Percentiles rank a stretch among this genome's conserved stretches.
phyloP scores from a whole-genome alignment of 2,888 invertebrate genomes.

The Drosophila austrosaltans region DNA sequence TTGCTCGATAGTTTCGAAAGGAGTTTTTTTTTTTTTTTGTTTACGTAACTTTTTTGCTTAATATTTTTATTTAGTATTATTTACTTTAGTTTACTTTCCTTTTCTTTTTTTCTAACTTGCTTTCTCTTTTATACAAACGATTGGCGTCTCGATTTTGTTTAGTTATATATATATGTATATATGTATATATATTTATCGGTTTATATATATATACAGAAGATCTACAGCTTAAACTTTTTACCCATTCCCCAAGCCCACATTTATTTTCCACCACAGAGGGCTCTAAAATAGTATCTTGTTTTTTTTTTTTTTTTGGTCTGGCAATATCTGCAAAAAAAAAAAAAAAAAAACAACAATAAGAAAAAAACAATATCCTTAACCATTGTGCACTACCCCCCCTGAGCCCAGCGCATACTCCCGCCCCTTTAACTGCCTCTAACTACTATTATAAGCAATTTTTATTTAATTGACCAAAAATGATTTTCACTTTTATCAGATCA shows the following conservation, averaged over 20 bases:
- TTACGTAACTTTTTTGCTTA: slow-evolving; percentile 21
- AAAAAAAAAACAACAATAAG: not conserved
- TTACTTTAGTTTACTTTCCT: not conserved
- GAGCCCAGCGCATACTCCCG: too few species aligned
- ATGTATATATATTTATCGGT: not conserved
- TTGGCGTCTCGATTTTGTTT: not conserved
- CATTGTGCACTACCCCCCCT: not conserved
- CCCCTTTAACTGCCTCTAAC: too few species aligned
- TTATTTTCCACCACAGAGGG: not conserved
- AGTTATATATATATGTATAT: slow-evolving; percentile 2
- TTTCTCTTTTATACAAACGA: not conserved
- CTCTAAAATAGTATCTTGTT: slow-evolving; percentile 5
- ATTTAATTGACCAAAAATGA: slow-evolving; percentile 4
- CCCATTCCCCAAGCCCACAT: not conserved
- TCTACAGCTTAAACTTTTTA: slow-evolving; percentile 1
- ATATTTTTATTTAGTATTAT: not conserved
- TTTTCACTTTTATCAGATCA: slow-evolving; percentile 5
- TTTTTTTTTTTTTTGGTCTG: not conserved
- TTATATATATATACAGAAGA: slow-evolving; percentile 1
- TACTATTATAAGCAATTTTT: not conserved
- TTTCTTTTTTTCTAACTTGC: not conserved
- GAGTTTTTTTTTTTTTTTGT: slow-evolving; percentile 1
- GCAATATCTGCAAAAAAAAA: not conserved
- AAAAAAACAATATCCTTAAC: not conserved
- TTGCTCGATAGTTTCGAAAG: slow-evolving; percentile 47